Base-by-base conservation (phyloP, 35 echinoderm and acorn worm genomes). In the Ophiothrix spiculata region DNA sequence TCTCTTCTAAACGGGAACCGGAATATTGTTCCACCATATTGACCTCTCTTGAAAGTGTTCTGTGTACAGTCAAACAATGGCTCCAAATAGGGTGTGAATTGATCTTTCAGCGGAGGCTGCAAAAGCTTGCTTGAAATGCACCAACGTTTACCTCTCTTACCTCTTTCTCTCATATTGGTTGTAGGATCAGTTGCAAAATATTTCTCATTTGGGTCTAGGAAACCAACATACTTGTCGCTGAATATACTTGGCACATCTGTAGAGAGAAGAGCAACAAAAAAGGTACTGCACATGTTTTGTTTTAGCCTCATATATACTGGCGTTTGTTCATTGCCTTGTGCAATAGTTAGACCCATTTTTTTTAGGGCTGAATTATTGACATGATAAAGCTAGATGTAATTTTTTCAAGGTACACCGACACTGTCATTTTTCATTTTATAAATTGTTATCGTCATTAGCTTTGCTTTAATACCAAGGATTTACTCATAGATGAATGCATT, bases 171-270 rank as follows among this genome's bases (percentile, higher is more conserved):
- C 13, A 60, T 64, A 56, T 42, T 39, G 37, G 81, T 84, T 32
- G 63, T 45, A 33, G 81, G 81, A 64, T 84, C 54, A 60, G 32
- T 35, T 39, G 1, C 56, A 39, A 93, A 93, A 40, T 88, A 34
- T 39, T 82, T 74, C 35, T 83, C 91, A 6, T 83, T 49, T 21
- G 91, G 91, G 40, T 93, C 91, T 12, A 93, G 56, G 45, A 83
- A 79, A 14, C 64, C 91, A 36, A 93, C 35, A 17, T 39, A 39
- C 32, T 84, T 79, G 0, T 77, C 86, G 35, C 91, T 93, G 0
- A 93, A 21, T 31, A 93, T 74, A 56, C 91, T 78, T 16, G 91
- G 91, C 0, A 93, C 31, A 88, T 93, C 91, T 93, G 80, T 14
- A n/a, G 38, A 77, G 39, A 16, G 33, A 87, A 76, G 77, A 38